Evolutionary conservation across 2,797 vertebrate species (phyloP), one percentile per base, ranked within the genome.

Genomic region (Leptoclinus maculatus): DNA sequence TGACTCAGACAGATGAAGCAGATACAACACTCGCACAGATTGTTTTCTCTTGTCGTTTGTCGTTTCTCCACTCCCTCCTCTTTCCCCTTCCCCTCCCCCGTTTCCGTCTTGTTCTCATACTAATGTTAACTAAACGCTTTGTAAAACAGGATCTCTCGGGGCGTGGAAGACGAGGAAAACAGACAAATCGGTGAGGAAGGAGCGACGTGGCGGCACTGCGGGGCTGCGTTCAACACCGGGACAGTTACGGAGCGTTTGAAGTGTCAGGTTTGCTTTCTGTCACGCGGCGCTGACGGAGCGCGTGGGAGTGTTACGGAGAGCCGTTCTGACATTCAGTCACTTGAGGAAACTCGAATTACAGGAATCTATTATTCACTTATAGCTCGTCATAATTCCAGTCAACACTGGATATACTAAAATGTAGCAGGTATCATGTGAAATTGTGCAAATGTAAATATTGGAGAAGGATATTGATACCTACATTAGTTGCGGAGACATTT

Each of bases 71-170:
- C 51, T 32, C 60, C 21, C 36, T 34, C 1, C 43, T 14, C 41
- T 16, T 17, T 39, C 74, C 11, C 25, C 49, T 47, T 63, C 62
- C 54, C 47, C 63, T 21, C 66, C 49, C 34, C 17, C 11, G 34
- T 76, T 79, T 73, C 80, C 71, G 53, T 86, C 86, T 78, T 83
- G 86, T 88, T 85, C 86, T 75, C 78, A 5, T 76, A 76, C 87
- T 87, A 89, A 90, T 80, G 83, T 85, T 86, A 89, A 89, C 84
- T 91, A 90, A 91, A 88, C 82, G 58, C 79, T 90, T 89, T 92
- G 89, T 90, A 86, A 83, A 84, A 83, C 86, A 79, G 83, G 74
- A 87, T 83, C 83, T 92, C 87, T 86, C 32, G 34, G 38, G 53
- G 51, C 58, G 54, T 1, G 79, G 74, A 57, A 69, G 83, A 80